Conservation (phyloP, 2,113 vertebrate species). For the Uropsilus gracilis region DNA sequence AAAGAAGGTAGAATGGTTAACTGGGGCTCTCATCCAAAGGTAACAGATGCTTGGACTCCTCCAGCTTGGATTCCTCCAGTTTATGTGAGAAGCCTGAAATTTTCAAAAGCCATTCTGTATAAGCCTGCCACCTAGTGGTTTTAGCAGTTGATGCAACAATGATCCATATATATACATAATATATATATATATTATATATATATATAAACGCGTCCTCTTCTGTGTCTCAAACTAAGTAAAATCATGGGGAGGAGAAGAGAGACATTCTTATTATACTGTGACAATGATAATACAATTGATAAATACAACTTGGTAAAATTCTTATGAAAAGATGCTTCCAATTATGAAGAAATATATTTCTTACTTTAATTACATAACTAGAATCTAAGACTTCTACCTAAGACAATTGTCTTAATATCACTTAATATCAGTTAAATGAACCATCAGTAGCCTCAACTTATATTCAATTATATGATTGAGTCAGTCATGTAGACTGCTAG, state of each 20-base stretch:
- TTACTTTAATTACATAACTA: too few species aligned
- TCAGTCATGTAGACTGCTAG: neutral
- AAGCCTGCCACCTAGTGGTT: slow-evolving; percentile 63
- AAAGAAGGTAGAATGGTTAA: neutral
- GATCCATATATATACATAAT: too few species aligned
- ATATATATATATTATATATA: too few species aligned
- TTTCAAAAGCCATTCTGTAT: neutral
- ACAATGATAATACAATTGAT: neutral
- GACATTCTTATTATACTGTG: neutral
- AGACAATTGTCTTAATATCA: neutral
- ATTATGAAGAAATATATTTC: neutral
- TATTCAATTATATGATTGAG: neutral
- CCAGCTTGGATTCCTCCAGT: neutral
- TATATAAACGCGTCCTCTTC: neutral
- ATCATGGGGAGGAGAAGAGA: neutral
- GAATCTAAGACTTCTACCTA: neutral
- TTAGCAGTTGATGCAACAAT: neutral
- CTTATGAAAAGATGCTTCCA: neutral
- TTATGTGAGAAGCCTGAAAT: neutral
- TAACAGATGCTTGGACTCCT: neutral
- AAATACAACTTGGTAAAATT: neutral
- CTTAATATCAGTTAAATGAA: neutral
- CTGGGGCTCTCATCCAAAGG: neutral
- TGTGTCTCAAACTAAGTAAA: neutral
- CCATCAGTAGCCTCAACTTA: neutral